Evolutionary conservation across 2,113 vertebrate species (phyloP).

Genomic region (Numenius arquata): DNA sequence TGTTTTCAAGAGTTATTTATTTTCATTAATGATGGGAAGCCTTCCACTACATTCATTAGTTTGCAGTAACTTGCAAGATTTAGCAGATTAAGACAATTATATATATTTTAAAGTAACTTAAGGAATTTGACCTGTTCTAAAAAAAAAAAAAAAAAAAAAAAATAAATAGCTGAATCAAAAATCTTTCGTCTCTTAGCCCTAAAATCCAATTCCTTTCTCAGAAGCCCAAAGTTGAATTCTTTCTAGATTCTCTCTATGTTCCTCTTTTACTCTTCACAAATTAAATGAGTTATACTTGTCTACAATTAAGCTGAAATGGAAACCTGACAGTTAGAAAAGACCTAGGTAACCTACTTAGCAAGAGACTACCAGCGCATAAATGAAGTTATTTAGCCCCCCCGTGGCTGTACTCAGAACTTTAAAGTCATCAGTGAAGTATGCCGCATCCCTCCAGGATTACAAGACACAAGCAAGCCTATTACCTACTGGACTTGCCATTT

Average conservation of each 20-base stretch:
- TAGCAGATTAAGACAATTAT: not conserved
- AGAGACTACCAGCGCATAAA: not conserved
- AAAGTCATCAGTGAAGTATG: not conserved
- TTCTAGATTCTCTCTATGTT: not conserved
- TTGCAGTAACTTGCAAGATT: not conserved
- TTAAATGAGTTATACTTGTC: not conserved
- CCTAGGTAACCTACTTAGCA: not conserved
- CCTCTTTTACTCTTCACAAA: not conserved
- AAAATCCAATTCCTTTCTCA: accelerated
- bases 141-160: not conserved
- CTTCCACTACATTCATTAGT: not conserved
- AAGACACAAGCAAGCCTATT: not conserved
- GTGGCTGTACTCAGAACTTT: not conserved
- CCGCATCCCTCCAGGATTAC: conserved; percentile 1
- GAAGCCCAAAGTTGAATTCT: not conserved
- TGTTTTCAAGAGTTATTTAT: not conserved
- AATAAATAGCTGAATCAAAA: not conserved
- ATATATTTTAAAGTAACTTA: not conserved
- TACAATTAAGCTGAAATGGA: not conserved
- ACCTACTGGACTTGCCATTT: not conserved
- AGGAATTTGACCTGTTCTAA: not conserved
- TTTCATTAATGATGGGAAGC: accelerated
- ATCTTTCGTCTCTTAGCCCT: not conserved
- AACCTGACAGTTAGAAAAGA: not conserved
- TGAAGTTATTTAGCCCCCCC: conserved; percentile 21